These are phyloP conservation scores for Ashinkailepas kermadecensis DNA, from an alignment of 2,888 invertebrate genomes.

Conservation along the genomic window DNA sequence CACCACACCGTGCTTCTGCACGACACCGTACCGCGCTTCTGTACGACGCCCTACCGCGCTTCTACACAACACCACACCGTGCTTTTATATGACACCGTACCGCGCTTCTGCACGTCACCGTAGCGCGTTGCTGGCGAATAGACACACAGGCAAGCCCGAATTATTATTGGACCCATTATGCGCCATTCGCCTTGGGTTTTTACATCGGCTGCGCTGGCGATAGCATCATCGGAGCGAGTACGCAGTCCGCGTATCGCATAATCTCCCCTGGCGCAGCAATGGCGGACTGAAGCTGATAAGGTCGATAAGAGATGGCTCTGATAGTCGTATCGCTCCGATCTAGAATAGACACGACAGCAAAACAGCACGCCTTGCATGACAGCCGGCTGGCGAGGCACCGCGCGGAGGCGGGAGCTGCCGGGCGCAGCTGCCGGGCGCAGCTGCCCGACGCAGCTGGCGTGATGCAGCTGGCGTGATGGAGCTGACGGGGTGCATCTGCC, in stretches of 20 bases:
- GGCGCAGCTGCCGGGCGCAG: neutral
- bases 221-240: slow-evolving; percentile 5
- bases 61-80: too few species aligned
- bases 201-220: neutral
- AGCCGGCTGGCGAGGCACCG: neutral
- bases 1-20: too few species aligned
- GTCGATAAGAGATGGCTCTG: slow-evolving; percentile 18
- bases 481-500: neutral
- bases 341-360: slow-evolving; percentile 16
- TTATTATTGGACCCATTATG: slow-evolving; percentile 15
- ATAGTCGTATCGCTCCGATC: slow-evolving; percentile 4
- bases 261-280: slow-evolving; percentile 1
- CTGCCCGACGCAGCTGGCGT: too few species aligned
- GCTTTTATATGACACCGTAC: too few species aligned
- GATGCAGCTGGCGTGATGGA: too few species aligned
- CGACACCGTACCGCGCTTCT: too few species aligned
- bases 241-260: neutral
- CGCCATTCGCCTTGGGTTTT: slow-evolving; percentile 6
- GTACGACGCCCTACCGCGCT: too few species aligned
- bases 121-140: too few species aligned
- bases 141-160: neutral
- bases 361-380: slow-evolving; percentile 10
- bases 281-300: slow-evolving; percentile 14
- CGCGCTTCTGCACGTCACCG: too few species aligned
- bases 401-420: neutral